phyloP scores from a whole-genome alignment of 2,888 invertebrate species.

The Campaea margaritaria region DNA sequence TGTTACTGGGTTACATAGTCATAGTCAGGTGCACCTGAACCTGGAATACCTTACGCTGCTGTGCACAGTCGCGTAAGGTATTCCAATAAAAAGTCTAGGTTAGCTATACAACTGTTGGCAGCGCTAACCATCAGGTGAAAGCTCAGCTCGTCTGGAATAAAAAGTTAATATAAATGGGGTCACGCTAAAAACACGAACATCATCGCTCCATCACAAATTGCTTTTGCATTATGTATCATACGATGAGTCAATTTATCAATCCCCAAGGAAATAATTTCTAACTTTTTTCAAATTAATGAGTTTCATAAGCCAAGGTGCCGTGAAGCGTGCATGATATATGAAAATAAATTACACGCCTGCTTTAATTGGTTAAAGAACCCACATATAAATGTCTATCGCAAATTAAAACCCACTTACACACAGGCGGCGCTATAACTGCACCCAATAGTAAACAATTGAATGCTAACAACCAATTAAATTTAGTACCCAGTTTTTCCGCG shows the following conservation, averaged over 20 bases:
- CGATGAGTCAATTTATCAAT: conserved; percentile 9
- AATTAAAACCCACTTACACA: conserved; percentile 2
- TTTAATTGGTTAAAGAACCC: conserved; percentile 25
- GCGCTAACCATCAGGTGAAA: too few relatives aligned
- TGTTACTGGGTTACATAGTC: too few relatives aligned
- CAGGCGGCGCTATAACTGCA: background rate
- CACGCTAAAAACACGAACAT: too few relatives aligned
- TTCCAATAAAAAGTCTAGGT: too few relatives aligned
- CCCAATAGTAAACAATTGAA: background rate
- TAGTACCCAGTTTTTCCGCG: background rate
- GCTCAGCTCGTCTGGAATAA: too few relatives aligned
- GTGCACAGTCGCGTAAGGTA: too few relatives aligned
- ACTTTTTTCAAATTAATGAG: conserved; percentile 14
- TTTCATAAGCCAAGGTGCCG: conserved; percentile 14
- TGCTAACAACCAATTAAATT: background rate
- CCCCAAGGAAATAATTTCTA: conserved; percentile 15
- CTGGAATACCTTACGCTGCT: too few relatives aligned
- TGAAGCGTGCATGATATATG: conserved; percentile 31
- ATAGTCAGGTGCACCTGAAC: too few relatives aligned
- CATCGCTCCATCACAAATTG: too few relatives aligned
- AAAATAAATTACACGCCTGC: conserved; percentile 17
- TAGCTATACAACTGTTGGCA: too few relatives aligned
- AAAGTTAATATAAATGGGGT: too few relatives aligned
- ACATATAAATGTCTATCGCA: conserved; percentile 11
- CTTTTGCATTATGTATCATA: background rate